Conservation (phyloP, 2,113 vertebrate species). For the Axis porcinus region DNA sequence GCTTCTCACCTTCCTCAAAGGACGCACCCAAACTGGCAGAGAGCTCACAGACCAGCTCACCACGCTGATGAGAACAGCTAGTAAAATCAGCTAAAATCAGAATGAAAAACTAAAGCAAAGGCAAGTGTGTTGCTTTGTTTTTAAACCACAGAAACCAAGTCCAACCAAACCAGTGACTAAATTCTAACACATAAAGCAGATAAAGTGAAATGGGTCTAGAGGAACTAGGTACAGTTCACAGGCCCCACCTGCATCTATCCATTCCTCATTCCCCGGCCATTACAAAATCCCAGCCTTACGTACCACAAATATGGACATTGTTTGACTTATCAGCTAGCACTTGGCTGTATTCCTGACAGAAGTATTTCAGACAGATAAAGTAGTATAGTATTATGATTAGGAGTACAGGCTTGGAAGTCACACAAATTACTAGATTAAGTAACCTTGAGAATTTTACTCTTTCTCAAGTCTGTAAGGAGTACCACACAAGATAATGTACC, state of each 20-base stretch:
- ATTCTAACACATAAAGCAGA: neutral
- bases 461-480: neutral
- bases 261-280: neutral
- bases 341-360: neutral
- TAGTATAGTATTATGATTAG: neutral
- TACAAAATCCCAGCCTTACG: neutral
- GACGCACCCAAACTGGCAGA: neutral
- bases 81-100: slow-evolving; percentile 22
- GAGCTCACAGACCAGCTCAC: neutral
- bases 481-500: neutral
- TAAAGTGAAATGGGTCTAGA: neutral
- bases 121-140: neutral
- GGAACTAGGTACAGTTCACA: neutral
- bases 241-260: neutral
- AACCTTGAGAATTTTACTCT: neutral
- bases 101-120: neutral
- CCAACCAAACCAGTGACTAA: neutral
- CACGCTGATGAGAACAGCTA: neutral
- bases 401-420: neutral
- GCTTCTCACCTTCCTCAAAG: neutral
- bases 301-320: neutral
- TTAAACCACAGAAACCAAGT: neutral
- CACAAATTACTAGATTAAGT: neutral
- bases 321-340: neutral
- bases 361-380: neutral